These are phyloP conservation scores for Grammomys dolichurus DNA, from an alignment of 2,113 vertebrate species.

Conservation along the genomic window DNA sequence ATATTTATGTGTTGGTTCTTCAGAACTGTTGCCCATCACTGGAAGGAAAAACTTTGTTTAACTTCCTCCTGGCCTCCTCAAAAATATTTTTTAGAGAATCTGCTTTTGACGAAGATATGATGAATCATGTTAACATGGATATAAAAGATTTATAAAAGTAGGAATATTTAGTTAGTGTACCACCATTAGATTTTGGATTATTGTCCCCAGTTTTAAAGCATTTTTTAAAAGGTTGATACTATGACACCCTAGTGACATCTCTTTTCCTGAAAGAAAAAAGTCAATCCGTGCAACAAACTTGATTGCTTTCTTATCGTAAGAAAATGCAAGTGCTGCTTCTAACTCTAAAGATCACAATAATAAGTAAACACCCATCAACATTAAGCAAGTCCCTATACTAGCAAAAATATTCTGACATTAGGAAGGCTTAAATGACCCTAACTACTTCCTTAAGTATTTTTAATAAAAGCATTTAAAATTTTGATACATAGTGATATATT, in stretches of 20 bases:
- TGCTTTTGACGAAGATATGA: background rate
- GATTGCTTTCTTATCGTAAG: background rate
- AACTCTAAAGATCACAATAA: background rate
- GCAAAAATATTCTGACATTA: background rate
- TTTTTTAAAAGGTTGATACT: background rate
- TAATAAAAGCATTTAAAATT: background rate
- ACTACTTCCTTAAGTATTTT: background rate
- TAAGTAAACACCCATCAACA: background rate
- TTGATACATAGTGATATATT: background rate
- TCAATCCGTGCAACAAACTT: background rate
- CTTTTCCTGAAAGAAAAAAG: background rate
- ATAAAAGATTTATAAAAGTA: background rate
- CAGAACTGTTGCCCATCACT: background rate
- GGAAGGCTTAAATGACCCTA: background rate
- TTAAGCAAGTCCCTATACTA: background rate
- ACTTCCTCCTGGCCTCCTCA: background rate
- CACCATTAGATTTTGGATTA: background rate
- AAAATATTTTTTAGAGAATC: background rate
- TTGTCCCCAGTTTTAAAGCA: background rate
- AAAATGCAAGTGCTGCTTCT: background rate
- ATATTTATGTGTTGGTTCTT: background rate
- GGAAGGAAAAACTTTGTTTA: background rate
- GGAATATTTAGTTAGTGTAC: background rate
- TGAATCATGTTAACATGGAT: background rate
- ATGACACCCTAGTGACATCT: too few species aligned